Evolutionary conservation across 2,113 vertebrate genomes (phyloP).

Genomic region (Aphyosemion australe): DNA sequence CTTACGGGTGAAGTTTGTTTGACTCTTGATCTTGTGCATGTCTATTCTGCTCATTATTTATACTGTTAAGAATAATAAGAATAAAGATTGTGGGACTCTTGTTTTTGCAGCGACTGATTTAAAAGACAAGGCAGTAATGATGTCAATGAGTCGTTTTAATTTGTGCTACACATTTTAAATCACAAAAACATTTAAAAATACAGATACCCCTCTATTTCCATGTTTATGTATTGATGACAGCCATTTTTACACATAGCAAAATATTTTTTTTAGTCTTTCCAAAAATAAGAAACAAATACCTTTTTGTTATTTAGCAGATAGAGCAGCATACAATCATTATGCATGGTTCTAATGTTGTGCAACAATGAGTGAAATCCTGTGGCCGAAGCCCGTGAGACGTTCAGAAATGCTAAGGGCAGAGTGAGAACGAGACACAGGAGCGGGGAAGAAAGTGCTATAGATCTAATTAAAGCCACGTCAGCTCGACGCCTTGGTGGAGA

Average conservation of each 20-base stretch:
- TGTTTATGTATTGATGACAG: conserved; percentile 67
- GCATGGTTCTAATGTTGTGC: conserved; percentile 59
- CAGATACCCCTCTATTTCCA: conserved; percentile 70
- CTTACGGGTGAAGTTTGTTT: conserved; percentile 48
- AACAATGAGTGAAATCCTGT: conserved; percentile 66
- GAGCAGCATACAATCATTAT: conserved; percentile 72
- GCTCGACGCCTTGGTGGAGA: conserved; percentile 41
- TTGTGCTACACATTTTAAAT: conserved; percentile 77
- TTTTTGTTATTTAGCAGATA: conserved; percentile 69
- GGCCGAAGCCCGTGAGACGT: conserved; percentile 39
- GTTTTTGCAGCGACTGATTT: too few species aligned
- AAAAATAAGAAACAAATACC: conserved; percentile 66
- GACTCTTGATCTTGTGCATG: conserved; percentile 46
- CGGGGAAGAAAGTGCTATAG: conserved; percentile 36
- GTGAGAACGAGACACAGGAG: conserved; percentile 29
- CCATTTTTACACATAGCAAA: conserved; percentile 68
- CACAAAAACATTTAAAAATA: conserved; percentile 79
- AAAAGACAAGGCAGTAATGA: conserved; percentile 14
- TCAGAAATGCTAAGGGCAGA: conserved; percentile 50
- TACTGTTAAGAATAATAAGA: conserved; percentile 47
- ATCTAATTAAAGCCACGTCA: conserved; percentile 50
- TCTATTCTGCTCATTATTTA: conserved; percentile 57
- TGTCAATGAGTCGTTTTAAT: conserved; percentile 71
- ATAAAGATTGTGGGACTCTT: conserved; percentile 57
- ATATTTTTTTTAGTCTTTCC: conserved; percentile 53